phyloP scores from a whole-genome alignment of 2,888 invertebrate genomes.

The Dicyrtoma fusca region DNA sequence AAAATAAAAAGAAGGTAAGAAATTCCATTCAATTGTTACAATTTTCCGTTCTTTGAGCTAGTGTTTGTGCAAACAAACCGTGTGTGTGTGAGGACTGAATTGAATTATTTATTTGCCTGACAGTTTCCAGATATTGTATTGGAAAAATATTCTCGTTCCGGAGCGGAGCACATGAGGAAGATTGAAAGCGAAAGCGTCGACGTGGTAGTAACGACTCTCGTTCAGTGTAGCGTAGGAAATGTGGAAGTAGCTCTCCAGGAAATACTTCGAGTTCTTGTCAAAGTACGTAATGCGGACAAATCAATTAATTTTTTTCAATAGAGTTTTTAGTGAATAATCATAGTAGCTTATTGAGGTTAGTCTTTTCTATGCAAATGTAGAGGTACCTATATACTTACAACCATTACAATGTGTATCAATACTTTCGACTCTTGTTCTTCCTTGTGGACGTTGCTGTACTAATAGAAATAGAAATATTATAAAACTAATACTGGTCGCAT shows the following conservation, averaged over 20 bases:
- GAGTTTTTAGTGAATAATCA: too few relatives aligned
- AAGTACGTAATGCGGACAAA: conserved; percentile 44
- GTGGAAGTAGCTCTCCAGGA: conserved; percentile 54
- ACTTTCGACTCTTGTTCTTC: neutral
- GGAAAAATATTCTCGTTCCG: conserved; percentile 49
- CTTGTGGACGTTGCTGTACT: neutral
- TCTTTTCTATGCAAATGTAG: too few relatives aligned
- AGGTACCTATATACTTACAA: neutral
- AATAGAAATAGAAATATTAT: conserved; percentile 6
- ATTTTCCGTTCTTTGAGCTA: too few relatives aligned
- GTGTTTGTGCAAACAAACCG: too few relatives aligned
- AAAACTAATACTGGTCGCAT: neutral
- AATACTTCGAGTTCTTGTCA: conserved; percentile 57
- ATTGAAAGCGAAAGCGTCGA: conserved; percentile 57
- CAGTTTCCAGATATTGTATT: conserved; percentile 53
- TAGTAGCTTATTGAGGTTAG: too few relatives aligned
- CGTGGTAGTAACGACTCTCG: conserved; percentile 57
- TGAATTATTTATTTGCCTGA: conserved; percentile 3
- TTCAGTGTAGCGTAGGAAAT: conserved; percentile 57
- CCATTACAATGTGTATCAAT: neutral
- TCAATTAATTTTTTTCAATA: conserved; percentile 1
- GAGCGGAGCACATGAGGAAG: conserved; percentile 55
- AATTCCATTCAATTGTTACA: too few relatives aligned
- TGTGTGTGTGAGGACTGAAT: neutral
- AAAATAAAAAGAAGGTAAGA: conserved; percentile 47